Evolutionary conservation across 2,113 vertebrate genomes (phyloP).

Genomic region (Elgaria multicarinata): DNA sequence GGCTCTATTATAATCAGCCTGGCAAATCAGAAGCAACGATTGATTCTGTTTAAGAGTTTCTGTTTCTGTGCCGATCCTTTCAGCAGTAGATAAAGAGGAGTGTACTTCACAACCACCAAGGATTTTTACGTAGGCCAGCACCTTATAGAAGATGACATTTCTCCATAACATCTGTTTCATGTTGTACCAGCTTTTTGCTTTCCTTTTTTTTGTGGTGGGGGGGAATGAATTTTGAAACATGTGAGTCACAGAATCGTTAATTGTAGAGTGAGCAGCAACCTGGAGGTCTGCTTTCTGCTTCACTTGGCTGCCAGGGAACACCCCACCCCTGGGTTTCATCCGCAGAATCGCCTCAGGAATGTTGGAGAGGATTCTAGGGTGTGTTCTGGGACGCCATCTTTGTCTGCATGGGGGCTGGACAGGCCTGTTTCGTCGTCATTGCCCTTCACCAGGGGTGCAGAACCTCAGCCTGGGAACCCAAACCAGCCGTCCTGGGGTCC

Average conservation of each 20-base stretch:
- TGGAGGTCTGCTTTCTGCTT: neutral
- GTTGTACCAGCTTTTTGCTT: slow-evolving; percentile 1
- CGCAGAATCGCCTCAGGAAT: neutral
- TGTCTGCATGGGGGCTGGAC: neutral
- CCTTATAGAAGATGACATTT: slow-evolving; percentile 59
- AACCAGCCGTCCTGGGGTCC: no score
- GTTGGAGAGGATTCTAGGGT: neutral
- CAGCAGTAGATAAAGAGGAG: slow-evolving; percentile 33
- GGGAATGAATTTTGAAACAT: neutral
- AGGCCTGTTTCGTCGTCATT: neutral
- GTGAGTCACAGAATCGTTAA: slow-evolving; percentile 14
- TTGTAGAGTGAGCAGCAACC: neutral
- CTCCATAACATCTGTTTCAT: neutral
- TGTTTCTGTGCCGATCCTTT: slow-evolving; percentile 38
- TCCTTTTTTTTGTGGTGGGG: no score
- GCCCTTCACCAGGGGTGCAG: neutral
- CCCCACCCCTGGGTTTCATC: neutral
- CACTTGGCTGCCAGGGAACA: neutral
- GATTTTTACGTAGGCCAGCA: slow-evolving; percentile 49
- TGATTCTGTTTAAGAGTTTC: slow-evolving; percentile 14
- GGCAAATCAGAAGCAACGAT: neutral
- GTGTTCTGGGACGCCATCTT: neutral
- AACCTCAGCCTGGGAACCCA: no score
- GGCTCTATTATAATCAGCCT: slow-evolving; percentile 23
- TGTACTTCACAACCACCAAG: slow-evolving; percentile 38